Evolutionary conservation across 2,113 vertebrate genomes (phyloP).

Genomic region (Theristicus caerulescens): DNA sequence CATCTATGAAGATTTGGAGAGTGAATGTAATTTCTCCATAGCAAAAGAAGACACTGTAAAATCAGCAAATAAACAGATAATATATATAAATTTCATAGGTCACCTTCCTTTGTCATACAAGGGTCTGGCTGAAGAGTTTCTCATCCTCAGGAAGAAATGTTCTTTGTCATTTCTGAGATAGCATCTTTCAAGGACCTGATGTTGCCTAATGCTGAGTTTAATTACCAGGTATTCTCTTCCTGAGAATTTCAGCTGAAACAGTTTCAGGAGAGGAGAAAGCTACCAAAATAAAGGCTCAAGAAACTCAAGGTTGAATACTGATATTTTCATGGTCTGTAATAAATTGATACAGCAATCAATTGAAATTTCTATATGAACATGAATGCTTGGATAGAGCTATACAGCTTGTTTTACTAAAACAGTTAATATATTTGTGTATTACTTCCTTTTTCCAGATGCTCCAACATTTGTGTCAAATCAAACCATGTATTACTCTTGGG

Average conservation of each 20-base stretch:
- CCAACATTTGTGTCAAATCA: constrained; percentile 94
- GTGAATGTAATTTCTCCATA: background rate
- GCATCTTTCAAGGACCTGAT: background rate
- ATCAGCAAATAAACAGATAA: background rate
- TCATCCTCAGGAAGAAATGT: background rate
- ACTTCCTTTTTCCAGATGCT: constrained; percentile 80
- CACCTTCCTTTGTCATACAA: background rate
- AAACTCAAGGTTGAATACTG: background rate
- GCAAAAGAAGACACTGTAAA: background rate
- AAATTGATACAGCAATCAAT: background rate
- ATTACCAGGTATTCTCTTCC: background rate
- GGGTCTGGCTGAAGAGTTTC: background rate
- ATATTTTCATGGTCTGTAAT: background rate
- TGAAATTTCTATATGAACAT: background rate
- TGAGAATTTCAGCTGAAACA: background rate
- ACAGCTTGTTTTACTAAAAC: background rate
- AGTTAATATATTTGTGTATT: background rate
- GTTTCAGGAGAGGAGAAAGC: background rate
- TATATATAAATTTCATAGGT: background rate
- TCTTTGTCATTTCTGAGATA: background rate
- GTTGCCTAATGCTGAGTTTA: background rate
- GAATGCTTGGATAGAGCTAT: background rate
- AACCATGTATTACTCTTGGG: constrained; percentile 95
- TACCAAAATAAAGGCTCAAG: background rate
- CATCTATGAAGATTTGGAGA: background rate